Conservation (phyloP, 2,113 vertebrate species). For the Cottus gobio region DNA sequence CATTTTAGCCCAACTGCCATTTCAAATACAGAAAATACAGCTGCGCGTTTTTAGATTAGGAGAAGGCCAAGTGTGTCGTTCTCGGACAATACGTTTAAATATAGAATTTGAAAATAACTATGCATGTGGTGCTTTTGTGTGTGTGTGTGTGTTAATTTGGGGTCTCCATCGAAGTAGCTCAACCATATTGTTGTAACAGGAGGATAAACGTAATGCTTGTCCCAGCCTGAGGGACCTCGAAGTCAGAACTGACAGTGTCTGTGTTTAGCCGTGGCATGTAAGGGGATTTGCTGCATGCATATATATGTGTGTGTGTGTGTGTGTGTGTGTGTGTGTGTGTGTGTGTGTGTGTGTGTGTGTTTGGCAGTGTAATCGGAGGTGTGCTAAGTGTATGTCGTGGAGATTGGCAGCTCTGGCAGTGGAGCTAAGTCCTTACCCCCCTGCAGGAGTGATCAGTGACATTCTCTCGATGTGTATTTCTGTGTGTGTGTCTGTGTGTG, state of each 20-base stretch:
- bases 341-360: slow-evolving; percentile 39
- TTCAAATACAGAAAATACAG: slow-evolving; percentile 66
- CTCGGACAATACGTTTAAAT: slow-evolving; percentile 19
- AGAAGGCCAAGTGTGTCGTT: slow-evolving; percentile 27
- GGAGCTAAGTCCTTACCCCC: slow-evolving; percentile 67
- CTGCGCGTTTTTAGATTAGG: slow-evolving; percentile 55
- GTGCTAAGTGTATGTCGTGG: slow-evolving; percentile 63
- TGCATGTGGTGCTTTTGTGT: background rate
- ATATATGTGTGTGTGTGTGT: too few relatives aligned
- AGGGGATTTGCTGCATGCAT: slow-evolving; percentile 69
- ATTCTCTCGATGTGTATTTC: too few relatives aligned
- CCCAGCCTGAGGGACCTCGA: slow-evolving; percentile 60
- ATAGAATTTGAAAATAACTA: background rate
- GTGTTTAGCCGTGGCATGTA: slow-evolving; percentile 75
- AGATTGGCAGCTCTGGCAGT: slow-evolving; percentile 78
- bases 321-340: slow-evolving; percentile 44
- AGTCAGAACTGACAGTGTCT: slow-evolving; percentile 70
- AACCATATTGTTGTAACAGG: slow-evolving; percentile 29
- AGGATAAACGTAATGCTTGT: slow-evolving; percentile 52
- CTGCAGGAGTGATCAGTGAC: slow-evolving; percentile 72
- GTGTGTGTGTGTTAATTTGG: background rate
- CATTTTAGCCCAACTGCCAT: slow-evolving; percentile 67
- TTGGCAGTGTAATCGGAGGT: slow-evolving; percentile 53
- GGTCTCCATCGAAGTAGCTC: slow-evolving; percentile 9
- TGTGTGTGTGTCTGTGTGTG: slow-evolving; percentile 55